A percentile compares a stretch with the other conserved stretches of the same genome.
phyloP scores from a whole-genome alignment of 2,888 invertebrate species.

The Melangyna quadrimaculata region DNA sequence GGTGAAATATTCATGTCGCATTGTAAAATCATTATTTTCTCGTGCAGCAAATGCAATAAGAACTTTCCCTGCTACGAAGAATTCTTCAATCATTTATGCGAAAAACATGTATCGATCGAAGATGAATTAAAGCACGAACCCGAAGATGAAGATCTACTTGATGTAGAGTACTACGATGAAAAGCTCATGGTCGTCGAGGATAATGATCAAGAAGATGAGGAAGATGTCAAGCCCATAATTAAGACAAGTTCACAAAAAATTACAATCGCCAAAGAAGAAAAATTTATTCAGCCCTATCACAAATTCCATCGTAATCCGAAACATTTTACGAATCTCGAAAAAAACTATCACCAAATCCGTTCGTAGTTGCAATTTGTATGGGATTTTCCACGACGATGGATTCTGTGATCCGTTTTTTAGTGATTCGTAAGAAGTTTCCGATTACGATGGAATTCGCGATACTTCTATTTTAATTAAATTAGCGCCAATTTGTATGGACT shows the following conservation, averaged over 20 bases:
- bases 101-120: slow-evolving; percentile 33
- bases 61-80: slow-evolving; percentile 45
- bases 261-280: not conserved
- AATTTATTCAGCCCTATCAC: too few relatives aligned
- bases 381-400: too few relatives aligned
- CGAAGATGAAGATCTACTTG: not conserved
- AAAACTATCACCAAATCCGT: too few relatives aligned
- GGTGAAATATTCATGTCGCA: slow-evolving; percentile 70
- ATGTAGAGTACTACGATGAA: slow-evolving; percentile 15
- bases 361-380: too few relatives aligned
- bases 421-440: too few relatives aligned
- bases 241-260: not conserved
- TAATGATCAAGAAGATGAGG: slow-evolving; percentile 1
- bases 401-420: too few relatives aligned
- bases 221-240: slow-evolving; percentile 21
- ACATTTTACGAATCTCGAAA: too few relatives aligned
- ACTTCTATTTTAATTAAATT: too few relatives aligned
- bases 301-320: too few relatives aligned
- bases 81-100: slow-evolving; percentile 59
- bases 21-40: slow-evolving; percentile 48
- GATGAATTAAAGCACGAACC: slow-evolving; percentile 28
- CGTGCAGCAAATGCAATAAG: slow-evolving; percentile 63
- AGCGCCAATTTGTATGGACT: too few relatives aligned
- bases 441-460: too few relatives aligned
- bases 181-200: slow-evolving; percentile 4